A percentile compares a stretch with the other conserved stretches of the same genome.
These are phyloP conservation scores for Chloroceryle amazona DNA, from an alignment of 2,797 vertebrate species.

Conservation along the genomic window DNA sequence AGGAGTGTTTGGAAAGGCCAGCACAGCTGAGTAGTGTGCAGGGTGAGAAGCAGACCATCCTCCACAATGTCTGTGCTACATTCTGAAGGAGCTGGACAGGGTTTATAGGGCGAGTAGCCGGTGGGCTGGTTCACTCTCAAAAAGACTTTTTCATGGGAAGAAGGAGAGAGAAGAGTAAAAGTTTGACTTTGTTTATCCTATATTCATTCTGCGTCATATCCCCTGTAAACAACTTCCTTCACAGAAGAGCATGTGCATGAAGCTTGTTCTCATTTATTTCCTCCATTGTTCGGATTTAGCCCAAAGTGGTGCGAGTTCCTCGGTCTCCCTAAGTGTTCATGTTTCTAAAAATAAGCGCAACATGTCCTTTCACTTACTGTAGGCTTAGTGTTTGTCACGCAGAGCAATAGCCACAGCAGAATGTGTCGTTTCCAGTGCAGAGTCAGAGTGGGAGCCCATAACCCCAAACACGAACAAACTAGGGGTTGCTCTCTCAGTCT, in stretches of 20 bases:
- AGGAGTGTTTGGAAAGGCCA: neutral
- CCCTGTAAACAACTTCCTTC: slow-evolving; percentile 3
- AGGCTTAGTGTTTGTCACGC: neutral
- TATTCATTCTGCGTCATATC: neutral
- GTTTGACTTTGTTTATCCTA: slow-evolving; percentile 20
- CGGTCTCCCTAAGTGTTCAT: neutral
- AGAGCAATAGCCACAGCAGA: neutral
- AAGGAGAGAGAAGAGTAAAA: neutral
- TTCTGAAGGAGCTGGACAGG: neutral
- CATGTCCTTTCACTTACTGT: neutral
- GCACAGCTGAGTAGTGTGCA: accelerated
- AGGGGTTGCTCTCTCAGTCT: neutral
- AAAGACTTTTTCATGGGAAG: neutral
- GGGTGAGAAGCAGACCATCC: neutral
- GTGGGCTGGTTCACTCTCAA: neutral
- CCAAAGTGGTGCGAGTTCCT: neutral
- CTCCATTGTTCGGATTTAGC: neutral
- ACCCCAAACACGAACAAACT: neutral
- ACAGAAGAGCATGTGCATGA: neutral
- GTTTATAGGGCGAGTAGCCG: neutral
- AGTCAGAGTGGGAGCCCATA: neutral
- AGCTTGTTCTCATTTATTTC: neutral
- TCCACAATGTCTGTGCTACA: neutral
- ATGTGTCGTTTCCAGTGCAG: neutral
- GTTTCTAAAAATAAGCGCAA: neutral